Evolutionary conservation across 2,888 invertebrate genomes (phyloP), one percentile per base, ranked within the genome.

Genomic region (Spilarctia lutea): DNA sequence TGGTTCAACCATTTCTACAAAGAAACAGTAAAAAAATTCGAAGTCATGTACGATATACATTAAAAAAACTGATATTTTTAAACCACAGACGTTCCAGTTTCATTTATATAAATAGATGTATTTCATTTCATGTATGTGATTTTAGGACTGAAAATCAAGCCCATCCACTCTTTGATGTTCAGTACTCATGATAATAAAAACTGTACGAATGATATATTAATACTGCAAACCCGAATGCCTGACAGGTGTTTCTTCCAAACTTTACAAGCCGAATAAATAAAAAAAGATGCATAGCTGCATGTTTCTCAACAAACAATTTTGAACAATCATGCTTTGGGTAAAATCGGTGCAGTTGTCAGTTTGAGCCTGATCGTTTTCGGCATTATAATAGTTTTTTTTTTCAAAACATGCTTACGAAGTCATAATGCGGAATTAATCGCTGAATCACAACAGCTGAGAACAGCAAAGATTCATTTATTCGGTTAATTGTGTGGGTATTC

Each of bases 231-330:
- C 20, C 20, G n/a, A n/a, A 16, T 27, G 45, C 52, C 39, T 72
- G 48, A 8, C 39, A 56, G 42, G 56, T 65, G 24, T 67, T 39
- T 56, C 30, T 68, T 16, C 75, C 81, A 86, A 85, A 89, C 89
- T 91, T 92, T 90, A 89, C 91, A 93, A 92, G 91, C 90, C 91
- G 92, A 93, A 93, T 92, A 92, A 87, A 86, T 85, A 87, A 84
- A 90, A 88, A 91, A 92, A 87, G n/a, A 89, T 90, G 68, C 73
- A 67, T 69, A 35, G 6, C 35, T 7, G 35, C 35, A 35, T 27
- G 13, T 48, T 69, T 78, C 73, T 72, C 65, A 73, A 24, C 33
- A 39, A 39, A 75, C 33, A 45, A 35, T 83, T 78, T 83, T 73
- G 66, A 73, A 75, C 72, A 77, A 67, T 79, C 66, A 76, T 72